Evolutionary conservation across 2,113 vertebrate species (phyloP).

Genomic region (Jacana jacana): DNA sequence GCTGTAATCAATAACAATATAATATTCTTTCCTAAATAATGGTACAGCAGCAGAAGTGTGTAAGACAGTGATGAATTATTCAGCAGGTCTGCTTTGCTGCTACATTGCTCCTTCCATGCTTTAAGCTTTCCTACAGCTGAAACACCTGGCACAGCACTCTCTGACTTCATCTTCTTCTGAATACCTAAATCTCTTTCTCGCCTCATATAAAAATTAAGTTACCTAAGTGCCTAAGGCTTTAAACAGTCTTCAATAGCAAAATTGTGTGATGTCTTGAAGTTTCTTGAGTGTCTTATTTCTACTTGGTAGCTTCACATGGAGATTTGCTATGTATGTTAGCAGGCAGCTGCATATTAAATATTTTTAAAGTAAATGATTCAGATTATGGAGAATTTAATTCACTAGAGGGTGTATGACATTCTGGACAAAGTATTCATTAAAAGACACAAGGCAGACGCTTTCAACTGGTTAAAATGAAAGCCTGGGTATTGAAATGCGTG

Average conservation of each 20-base stretch:
- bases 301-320: neutral
- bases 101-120: conserved; percentile 47
- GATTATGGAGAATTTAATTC: conserved; percentile 8
- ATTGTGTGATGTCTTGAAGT: neutral
- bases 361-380: neutral
- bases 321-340: neutral
- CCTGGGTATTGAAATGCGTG: neutral
- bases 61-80: conserved; percentile 77
- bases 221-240: conserved; percentile 26
- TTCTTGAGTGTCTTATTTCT: conserved; percentile 12
- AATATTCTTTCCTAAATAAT: conserved; percentile 79
- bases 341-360: neutral
- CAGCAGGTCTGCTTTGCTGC: conserved; percentile 58
- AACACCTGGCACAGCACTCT: conserved; percentile 64
- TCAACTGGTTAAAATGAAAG: conserved; percentile 12
- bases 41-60: conserved; percentile 56
- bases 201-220: conserved; percentile 24
- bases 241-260: conserved; percentile 8
- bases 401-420: conserved; percentile 1
- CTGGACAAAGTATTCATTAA: conserved; percentile 50
- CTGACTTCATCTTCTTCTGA: conserved; percentile 46
- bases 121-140: conserved; percentile 57
- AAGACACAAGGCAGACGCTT: neutral
- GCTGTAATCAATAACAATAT: conserved; percentile 79
- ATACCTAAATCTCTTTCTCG: conserved; percentile 45